These are phyloP conservation scores for Globodera ellingtonae DNA, from an alignment of 1,140 invertebrate species.

Conservation along the genomic window DNA sequence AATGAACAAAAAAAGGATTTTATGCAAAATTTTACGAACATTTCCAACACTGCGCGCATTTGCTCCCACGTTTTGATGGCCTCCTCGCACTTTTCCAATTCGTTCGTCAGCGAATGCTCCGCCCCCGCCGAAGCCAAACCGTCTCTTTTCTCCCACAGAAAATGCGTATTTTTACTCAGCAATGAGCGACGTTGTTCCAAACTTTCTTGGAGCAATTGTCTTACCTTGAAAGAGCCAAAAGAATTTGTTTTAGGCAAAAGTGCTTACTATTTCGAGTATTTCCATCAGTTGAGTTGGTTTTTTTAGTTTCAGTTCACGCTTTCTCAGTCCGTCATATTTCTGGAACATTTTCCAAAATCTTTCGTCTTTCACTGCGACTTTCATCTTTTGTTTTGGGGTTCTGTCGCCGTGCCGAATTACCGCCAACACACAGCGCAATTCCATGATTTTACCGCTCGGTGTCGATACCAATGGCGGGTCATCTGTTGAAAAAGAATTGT, in stretches of 20 bases:
- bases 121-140: conserved; percentile 71
- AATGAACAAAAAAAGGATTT: background rate
- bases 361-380: conserved; percentile 97
- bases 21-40: conserved; percentile 73
- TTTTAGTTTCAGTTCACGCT: conserved; percentile 95
- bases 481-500: conserved; percentile 88
- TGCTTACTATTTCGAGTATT: conserved; percentile 66
- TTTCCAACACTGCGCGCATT: conserved; percentile 95
- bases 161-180: conserved; percentile 70
- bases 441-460: conserved; percentile 99
- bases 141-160: conserved; percentile 78
- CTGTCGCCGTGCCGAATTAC: conserved; percentile 96
- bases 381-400: conserved; percentile 99
- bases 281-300: conserved; percentile 91
- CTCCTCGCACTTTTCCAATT: conserved; percentile 87
- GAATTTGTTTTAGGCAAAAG: background rate
- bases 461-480: conserved; percentile 98
- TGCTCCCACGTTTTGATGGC: conserved; percentile 95
- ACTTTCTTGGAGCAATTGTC: conserved; percentile 3
- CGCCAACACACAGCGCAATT: conserved; percentile 70
- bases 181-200: background rate
- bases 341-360: conserved; percentile 99
- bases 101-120: conserved; percentile 71
- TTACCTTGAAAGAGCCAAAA: background rate
- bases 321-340: conserved; percentile 92